phyloP scores from a whole-genome alignment of 2,888 invertebrate species.

The Aleiodes alternator region DNA sequence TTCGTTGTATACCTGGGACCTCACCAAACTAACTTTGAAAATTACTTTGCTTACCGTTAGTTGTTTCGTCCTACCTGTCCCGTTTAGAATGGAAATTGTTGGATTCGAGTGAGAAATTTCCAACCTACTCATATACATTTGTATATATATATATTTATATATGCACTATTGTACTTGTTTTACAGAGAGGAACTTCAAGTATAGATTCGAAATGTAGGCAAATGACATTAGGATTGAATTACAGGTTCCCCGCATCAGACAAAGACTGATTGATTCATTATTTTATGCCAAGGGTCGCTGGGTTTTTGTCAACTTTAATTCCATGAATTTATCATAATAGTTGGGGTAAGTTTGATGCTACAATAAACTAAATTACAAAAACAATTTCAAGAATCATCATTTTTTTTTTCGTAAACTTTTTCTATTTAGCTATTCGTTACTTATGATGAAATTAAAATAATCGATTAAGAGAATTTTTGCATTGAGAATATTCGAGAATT shows the following conservation, averaged over 20 bases:
- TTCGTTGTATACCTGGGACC: constrained; percentile 19
- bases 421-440: no score
- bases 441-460: no score
- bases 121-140: constrained; percentile 9
- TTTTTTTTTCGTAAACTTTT: no score
- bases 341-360: background rate
- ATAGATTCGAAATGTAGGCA: background rate
- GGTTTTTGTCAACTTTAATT: background rate
- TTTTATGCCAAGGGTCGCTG: background rate
- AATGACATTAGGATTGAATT: constrained; percentile 26
- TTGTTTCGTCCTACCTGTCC: constrained; percentile 28
- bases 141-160: background rate
- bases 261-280: constrained; percentile 17
- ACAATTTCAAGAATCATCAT: no score
- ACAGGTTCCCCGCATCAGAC: background rate
- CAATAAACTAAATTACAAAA: no score
- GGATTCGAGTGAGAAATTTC: constrained; percentile 27
- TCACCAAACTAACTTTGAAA: constrained; percentile 47
- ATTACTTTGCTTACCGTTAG: constrained; percentile 48
- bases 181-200: background rate
- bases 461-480: no score
- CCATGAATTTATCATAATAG: background rate
- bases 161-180: constrained; percentile 29
- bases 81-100: constrained; percentile 50
- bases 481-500: no score